Evolutionary conservation across 2,888 invertebrate species (phyloP), one percentile per base, ranked within the genome.

Genomic region (Falcaria lacertinaria): DNA sequence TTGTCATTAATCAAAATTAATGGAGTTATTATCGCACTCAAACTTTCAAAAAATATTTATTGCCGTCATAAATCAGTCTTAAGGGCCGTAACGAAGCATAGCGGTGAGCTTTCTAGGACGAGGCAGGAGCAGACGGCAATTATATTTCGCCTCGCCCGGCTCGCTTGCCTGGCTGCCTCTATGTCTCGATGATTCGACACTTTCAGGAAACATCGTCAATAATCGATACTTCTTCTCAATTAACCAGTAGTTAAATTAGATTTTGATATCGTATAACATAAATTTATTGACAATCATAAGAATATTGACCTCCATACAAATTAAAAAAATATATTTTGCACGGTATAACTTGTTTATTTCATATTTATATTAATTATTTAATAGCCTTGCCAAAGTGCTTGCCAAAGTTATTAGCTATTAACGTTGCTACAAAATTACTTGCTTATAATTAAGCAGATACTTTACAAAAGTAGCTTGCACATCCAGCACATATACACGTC

Each of bases 31-130:
- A 88, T 88, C 86, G 84, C 84, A 85, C 80, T 82, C 73, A 60
- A 80, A 87, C 86, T 88, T 89, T 85, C 86, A 87, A 85, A 88
- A 87, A 86, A 82, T 85, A 87, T 87, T 88, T 88, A 88, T 87
- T 82, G 69, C 79, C 52, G 52, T 67, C 80, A 86, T 89, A 87
- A 87, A 88, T 89, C 88, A 86, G 78, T 79, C 63, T 77, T 86
- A 86, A 88, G 87, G 86, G 86, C 80, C 82, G 74, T 81, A 85
- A 82, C 78, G 87, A 83, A 80, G 77, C 75, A 63, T 68, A 63
- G 67, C 62, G 57, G 67, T 67, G 76, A 78, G 80, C 81, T 87
- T 86, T 88, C 86, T 86, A 87, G 88, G 84, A 80, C 85, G 77
- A 60, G 63, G 69, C 68, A 70, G 69, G 74, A 66, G 62, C 60